These are phyloP conservation scores for Falco cherrug DNA, from an alignment of 2,797 vertebrate species.

Conservation along the genomic window DNA sequence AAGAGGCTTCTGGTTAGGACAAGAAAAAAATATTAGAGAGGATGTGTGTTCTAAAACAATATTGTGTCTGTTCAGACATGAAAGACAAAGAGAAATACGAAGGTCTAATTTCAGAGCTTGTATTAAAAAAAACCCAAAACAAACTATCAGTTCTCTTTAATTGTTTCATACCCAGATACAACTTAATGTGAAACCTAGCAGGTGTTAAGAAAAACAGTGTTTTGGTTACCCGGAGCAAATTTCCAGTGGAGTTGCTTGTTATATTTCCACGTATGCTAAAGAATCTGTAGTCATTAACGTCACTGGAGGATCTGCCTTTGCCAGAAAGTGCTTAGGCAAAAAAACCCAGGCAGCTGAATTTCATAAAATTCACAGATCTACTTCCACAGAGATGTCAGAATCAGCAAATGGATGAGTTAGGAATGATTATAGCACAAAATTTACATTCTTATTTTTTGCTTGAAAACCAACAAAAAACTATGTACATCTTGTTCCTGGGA, in stretches of 20 bases:
- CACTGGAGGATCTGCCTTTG: neutral
- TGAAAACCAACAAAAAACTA: neutral
- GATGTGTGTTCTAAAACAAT: neutral
- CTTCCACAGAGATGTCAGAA: constrained; percentile 43
- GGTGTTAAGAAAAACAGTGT: neutral
- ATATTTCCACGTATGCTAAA: neutral
- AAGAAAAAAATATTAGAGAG: neutral
- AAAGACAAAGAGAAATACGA: neutral
- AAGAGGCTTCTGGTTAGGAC: neutral
- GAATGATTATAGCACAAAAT: constrained; percentile 14
- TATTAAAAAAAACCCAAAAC: neutral
- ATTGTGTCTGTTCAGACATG: neutral
- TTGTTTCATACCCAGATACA: neutral
- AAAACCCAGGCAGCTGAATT: constrained; percentile 23
- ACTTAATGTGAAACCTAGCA: neutral
- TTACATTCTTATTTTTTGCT: constrained; percentile 8
- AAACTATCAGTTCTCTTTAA: neutral
- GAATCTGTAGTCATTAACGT: neutral
- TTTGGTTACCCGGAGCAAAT: neutral
- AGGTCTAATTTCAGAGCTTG: neutral
- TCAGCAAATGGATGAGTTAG: constrained; percentile 35
- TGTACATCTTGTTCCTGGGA: neutral
- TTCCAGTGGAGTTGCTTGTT: neutral
- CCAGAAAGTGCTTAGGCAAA: neutral
- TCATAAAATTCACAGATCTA: constrained; percentile 33